Conservation (phyloP, 2,888 invertebrate species). For the Parascotia fuliginaria region DNA sequence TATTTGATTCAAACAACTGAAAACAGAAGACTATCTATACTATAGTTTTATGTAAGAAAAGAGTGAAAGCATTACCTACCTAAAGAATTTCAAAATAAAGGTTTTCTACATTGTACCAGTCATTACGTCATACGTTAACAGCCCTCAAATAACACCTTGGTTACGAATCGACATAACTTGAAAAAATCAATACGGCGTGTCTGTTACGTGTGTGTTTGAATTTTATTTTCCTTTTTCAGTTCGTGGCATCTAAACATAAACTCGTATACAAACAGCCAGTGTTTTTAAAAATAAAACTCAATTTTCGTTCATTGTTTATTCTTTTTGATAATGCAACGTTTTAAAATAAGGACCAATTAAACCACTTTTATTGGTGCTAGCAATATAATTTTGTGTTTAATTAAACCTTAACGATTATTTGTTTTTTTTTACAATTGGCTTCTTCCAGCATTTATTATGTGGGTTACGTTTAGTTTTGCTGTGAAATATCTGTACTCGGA, state of each 20-base stretch:
- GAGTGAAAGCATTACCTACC: no score
- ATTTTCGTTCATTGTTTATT: background rate
- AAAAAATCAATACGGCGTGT: conserved; percentile 53
- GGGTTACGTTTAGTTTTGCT: no score
- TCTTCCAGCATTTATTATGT: no score
- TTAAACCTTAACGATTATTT: no score
- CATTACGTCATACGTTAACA: conserved; percentile 36
- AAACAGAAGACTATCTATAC: no score
- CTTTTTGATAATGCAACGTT: background rate
- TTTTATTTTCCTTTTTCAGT: conserved; percentile 1
- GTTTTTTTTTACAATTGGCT: no score
- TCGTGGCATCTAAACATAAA: background rate
- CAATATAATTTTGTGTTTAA: background rate
- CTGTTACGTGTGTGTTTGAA: background rate
- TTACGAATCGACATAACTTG: conserved; percentile 53
- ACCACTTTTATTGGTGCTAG: background rate
- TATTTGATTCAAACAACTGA: conserved; percentile 1
- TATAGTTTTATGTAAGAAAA: no score
- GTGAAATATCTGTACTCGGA: no score
- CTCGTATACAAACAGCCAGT: background rate
- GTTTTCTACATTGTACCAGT: background rate
- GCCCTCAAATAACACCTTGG: conserved; percentile 52
- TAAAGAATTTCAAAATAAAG: no score
- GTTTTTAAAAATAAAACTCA: background rate
- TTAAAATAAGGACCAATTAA: background rate